Conservation (phyloP, 2,797 vertebrate genomes). For the Coreius guichenoti region DNA sequence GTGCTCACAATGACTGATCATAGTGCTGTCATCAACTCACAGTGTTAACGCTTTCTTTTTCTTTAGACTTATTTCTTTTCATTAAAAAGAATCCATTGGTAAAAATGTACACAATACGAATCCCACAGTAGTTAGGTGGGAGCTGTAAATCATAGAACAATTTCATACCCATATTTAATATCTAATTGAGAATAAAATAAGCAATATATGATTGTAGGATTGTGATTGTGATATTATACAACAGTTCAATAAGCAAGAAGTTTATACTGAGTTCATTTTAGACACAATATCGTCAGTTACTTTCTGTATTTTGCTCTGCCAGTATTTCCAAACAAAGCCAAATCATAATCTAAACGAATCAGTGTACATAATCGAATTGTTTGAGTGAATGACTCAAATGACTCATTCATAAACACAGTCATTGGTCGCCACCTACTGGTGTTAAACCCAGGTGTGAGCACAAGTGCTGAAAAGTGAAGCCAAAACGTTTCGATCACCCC, state of each 20-base stretch:
- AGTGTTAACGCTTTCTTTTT: not conserved
- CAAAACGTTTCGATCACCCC: too few relatives aligned
- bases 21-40: not conserved
- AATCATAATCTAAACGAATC: not conserved
- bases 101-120: not conserved
- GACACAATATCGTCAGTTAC: not conserved
- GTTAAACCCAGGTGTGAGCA: too few relatives aligned
- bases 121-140: not conserved
- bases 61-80: not conserved
- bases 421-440: not conserved
- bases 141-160: not conserved
- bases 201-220: not conserved
- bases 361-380: not conserved
- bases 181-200: not conserved
- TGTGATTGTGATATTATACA: not conserved
- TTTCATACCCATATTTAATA: not conserved
- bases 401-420: not conserved
- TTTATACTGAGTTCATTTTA: not conserved
- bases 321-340: not conserved
- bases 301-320: not conserved
- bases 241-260: not conserved
- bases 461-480: too few relatives aligned
- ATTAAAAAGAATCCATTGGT: not conserved
- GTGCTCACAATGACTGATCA: constrained; percentile 18
- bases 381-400: not conserved